Percentiles rank a stretch among this genome's conserved stretches.
phyloP scores from a whole-genome alignment of 1,140 invertebrate genomes.

The Formica exsecta region DNA sequence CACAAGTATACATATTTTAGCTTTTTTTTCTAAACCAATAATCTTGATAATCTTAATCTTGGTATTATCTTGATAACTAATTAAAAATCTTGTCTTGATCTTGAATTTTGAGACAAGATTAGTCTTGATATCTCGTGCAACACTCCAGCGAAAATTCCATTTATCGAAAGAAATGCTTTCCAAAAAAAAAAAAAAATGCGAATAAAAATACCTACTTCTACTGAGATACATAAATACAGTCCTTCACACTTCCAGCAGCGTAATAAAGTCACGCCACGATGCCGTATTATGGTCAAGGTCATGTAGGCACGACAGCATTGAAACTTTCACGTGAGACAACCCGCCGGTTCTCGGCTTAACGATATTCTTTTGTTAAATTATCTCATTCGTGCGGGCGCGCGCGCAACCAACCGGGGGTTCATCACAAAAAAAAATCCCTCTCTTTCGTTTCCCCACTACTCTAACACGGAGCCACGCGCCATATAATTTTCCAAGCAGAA shows the following conservation, averaged over 20 bases:
- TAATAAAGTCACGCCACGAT: not conserved
- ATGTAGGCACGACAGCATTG: not conserved
- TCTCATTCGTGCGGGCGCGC: constrained; percentile 29
- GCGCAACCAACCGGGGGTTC: not conserved
- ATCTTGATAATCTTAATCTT: no score
- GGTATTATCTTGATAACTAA: no score
- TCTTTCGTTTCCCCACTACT: not conserved
- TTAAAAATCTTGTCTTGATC: no score
- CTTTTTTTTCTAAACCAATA: no score
- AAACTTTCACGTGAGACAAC: constrained; percentile 34
- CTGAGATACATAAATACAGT: not conserved
- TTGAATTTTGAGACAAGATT: no score
- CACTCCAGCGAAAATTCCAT: no score
- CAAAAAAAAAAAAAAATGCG: not conserved
- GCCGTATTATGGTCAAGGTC: constrained; percentile 21
- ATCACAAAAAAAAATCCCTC: not conserved
- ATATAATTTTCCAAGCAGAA: constrained; percentile 63
- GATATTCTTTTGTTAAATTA: constrained; percentile 52
- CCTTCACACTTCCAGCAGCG: no score
- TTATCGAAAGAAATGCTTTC: not conserved
- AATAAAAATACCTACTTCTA: not conserved
- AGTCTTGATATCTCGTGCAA: no score
- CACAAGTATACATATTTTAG: no score
- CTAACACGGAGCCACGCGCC: constrained; percentile 66
- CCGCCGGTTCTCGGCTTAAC: not conserved